Conservation (phyloP, 2,888 invertebrate species). For the Elaeidobius kamerunicus region DNA sequence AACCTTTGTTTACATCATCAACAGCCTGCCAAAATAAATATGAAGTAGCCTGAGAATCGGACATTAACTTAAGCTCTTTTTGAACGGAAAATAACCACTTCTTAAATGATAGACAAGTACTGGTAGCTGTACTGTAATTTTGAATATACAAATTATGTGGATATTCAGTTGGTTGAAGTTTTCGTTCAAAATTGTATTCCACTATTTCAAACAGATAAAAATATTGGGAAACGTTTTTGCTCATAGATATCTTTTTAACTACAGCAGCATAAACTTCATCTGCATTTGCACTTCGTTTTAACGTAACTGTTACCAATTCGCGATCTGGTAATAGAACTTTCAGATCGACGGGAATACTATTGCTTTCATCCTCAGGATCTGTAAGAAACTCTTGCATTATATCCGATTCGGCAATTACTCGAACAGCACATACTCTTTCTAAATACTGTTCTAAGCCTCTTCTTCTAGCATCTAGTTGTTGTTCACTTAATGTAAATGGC, state of each 20-base stretch:
- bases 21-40: conserved; percentile 93
- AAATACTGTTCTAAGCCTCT: conserved; percentile 95
- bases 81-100: conserved; percentile 82
- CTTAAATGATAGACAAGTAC: conserved; percentile 86
- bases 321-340: conserved; percentile 88
- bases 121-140: conserved; percentile 97
- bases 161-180: conserved; percentile 88
- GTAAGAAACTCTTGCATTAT: conserved; percentile 97
- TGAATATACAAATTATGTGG: conserved; percentile 98
- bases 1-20: conserved; percentile 92
- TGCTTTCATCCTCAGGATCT: conserved; percentile 81
- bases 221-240: conserved; percentile 78
- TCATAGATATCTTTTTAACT: conserved; percentile 78
- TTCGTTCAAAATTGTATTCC: conserved; percentile 95
- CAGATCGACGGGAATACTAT: conserved; percentile 62
- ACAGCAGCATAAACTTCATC: conserved; percentile 88
- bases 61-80: conserved; percentile 63
- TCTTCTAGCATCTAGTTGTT: conserved; percentile 91
- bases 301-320: conserved; percentile 83
- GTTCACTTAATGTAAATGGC: conserved; percentile 96
- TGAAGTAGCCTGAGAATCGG: conserved; percentile 69
- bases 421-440: conserved; percentile 96
- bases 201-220: conserved; percentile 97
- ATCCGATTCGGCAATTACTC: conserved; percentile 97
- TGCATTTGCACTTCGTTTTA: conserved; percentile 84